A percentile compares a stretch with the other conserved stretches of the same genome.
Conservation (phyloP, 2,888 invertebrate species). For the Metellina segmentata region DNA sequence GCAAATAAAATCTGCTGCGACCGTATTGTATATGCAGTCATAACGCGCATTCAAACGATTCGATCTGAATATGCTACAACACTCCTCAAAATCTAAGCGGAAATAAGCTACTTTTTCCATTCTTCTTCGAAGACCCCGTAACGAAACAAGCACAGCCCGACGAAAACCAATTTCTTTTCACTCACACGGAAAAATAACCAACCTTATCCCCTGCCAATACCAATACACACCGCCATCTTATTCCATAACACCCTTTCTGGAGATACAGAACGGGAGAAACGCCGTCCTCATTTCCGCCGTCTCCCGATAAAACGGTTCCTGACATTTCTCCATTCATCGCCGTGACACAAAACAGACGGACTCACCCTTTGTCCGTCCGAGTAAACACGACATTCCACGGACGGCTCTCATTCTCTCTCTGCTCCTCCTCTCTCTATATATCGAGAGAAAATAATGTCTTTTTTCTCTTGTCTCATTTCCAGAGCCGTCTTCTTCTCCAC, state of each 20-base stretch:
- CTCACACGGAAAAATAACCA: not conserved
- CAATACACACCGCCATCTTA: not conserved
- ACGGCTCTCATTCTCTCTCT: not conserved
- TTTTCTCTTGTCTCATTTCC: not conserved
- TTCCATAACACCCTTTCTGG: not conserved
- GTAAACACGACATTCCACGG: conserved; percentile 41
- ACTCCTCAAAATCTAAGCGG: not conserved
- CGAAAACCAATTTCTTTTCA: not conserved
- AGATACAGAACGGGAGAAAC: conserved; percentile 3
- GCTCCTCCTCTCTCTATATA: not conserved
- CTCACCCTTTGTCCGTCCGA: conserved; percentile 31
- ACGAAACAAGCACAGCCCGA: no score
- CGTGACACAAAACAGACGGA: not conserved
- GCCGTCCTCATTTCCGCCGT: conserved; percentile 19
- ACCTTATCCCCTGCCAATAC: not conserved
- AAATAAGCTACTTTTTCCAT: not conserved
- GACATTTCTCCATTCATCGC: conserved; percentile 26
- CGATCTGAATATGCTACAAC: not conserved
- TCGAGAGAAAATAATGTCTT: not conserved
- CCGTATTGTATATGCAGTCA: no score
- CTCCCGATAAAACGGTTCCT: conserved; percentile 32
- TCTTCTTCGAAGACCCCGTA: not conserved
- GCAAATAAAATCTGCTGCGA: no score
- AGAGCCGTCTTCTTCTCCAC: conserved; percentile 70
- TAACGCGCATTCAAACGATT: no score